A percentile compares a stretch with the other conserved stretches of the same genome.
Conservation (phyloP, 2,113 vertebrate species). For the Saguinus midas region DNA sequence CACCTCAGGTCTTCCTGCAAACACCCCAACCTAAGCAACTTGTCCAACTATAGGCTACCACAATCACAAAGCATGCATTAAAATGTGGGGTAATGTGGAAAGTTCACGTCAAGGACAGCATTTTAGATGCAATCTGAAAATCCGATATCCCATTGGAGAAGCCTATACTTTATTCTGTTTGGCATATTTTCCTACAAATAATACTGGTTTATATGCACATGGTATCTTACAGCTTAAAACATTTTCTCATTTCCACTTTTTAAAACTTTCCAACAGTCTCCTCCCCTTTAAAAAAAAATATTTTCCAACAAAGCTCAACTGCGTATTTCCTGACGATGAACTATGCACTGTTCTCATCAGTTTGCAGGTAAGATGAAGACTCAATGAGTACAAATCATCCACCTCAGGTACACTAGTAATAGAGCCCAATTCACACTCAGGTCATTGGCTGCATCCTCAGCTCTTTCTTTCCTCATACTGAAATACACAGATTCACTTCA, state of each 20-base stretch:
- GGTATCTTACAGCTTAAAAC: neutral
- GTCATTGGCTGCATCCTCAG: neutral
- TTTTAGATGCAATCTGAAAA: neutral
- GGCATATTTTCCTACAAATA: neutral
- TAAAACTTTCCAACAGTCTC: neutral
- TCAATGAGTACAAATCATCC: fast-evolving
- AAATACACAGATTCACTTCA: neutral
- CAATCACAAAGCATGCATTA: fast-evolving
- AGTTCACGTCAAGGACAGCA: too few relatives aligned
- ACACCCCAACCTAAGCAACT: neutral
- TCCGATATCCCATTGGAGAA: fast-evolving
- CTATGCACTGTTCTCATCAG: neutral
- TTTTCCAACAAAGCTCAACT: neutral
- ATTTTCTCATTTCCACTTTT: neutral
- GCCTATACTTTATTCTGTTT: neutral
- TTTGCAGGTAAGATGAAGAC: neutral
- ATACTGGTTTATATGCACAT: neutral
- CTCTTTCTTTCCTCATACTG: neutral
- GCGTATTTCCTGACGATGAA: neutral
- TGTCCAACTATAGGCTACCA: neutral
- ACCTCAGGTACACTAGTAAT: neutral
- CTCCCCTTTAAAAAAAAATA: neutral
- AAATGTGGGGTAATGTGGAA: fast-evolving
- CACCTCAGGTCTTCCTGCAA: neutral
- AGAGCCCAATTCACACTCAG: neutral